phyloP scores from a whole-genome alignment of 2,888 invertebrate species.

The Physocephala rufipes region DNA sequence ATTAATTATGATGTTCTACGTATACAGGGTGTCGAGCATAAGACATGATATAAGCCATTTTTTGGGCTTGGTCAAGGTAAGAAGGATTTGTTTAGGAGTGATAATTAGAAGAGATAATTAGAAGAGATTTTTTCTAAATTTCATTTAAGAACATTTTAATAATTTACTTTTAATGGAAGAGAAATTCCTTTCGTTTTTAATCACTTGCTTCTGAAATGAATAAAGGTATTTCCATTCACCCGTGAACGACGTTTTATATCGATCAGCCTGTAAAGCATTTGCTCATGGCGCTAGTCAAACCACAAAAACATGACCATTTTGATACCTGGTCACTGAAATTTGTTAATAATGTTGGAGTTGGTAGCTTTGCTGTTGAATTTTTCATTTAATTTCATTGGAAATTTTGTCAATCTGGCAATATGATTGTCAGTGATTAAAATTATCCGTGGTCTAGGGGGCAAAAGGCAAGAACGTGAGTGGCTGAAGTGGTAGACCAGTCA shows the following conservation, averaged over 20 bases:
- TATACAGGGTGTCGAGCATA: background rate
- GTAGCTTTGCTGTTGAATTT: background rate
- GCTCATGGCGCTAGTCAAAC: background rate
- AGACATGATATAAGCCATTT: background rate
- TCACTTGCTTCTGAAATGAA: no score
- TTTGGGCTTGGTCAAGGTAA: no score
- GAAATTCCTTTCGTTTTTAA: no score
- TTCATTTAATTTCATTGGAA: background rate
- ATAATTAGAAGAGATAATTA: no score
- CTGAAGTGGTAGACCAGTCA: background rate
- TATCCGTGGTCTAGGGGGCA: background rate
- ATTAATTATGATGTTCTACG: background rate
- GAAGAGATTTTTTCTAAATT: no score
- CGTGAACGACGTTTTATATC: no score
- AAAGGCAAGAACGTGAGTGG: background rate
- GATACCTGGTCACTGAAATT: background rate
- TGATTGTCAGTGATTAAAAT: background rate
- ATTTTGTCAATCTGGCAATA: constrained; percentile 2
- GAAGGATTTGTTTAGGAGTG: no score
- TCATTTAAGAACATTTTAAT: no score
- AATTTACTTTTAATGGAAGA: no score
- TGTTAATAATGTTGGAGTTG: background rate
- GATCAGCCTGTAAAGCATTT: no score
- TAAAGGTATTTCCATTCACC: no score
- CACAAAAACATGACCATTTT: constrained; percentile 2